Conservation (phyloP, 2,113 vertebrate genomes). For the Rhabdomys dilectus region DNA sequence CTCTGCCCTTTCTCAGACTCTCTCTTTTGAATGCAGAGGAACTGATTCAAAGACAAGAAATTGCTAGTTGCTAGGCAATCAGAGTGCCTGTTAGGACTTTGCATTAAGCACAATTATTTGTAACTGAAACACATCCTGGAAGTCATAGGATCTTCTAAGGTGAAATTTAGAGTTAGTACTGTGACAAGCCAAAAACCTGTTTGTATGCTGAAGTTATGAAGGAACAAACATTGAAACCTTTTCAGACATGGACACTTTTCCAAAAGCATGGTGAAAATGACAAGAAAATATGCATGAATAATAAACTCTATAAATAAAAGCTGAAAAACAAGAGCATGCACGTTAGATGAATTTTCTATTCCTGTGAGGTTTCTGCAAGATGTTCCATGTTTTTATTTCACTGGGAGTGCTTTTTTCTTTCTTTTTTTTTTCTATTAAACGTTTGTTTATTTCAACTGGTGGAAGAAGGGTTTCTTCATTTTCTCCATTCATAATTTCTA, state of each 20-base stretch:
- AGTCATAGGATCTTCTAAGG: constrained; percentile 42
- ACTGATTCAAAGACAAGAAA: constrained; percentile 34
- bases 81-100: constrained; percentile 19
- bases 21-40: constrained; percentile 25
- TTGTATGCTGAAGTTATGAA: not conserved
- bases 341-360: constrained; percentile 54
- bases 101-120: constrained; percentile 11
- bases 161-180: not conserved
- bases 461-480: not conserved
- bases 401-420: not conserved
- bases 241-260: not conserved
- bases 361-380: not conserved
- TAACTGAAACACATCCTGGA: not conserved
- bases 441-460: constrained; percentile 34
- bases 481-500: constrained; percentile 45
- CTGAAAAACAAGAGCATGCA: constrained; percentile 2
- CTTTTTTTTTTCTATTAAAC: not conserved
- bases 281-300: constrained; percentile 9
- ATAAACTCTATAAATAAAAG: constrained; percentile 43
- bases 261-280: constrained; percentile 1
- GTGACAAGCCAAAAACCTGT: not conserved
- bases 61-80: constrained; percentile 28
- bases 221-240: constrained; percentile 38
- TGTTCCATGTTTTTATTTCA: not conserved
- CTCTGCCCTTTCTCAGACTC: not conserved